Evolutionary conservation across 2,797 vertebrate genomes (phyloP), one percentile per base, ranked within the genome.

Genomic region (Phalanger gymnotis): DNA sequence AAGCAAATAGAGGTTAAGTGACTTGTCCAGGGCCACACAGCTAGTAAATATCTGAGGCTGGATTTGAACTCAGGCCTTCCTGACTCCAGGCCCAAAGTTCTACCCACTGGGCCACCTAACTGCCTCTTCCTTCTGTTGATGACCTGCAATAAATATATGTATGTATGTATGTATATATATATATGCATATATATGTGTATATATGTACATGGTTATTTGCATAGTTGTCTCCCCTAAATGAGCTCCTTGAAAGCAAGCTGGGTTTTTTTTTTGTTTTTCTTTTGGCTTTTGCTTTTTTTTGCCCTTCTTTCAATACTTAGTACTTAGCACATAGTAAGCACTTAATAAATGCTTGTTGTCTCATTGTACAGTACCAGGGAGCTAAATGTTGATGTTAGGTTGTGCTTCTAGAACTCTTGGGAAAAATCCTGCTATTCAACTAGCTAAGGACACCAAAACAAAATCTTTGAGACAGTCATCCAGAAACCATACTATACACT

Each of bases 401-500:
- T 40, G n/a, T 47, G 22, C 66, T 81, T 47, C n/a, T 47, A 25
- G 19, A 47, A 47, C 40, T 47, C 66, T 81, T 81, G 40, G 66
- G 66, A 47, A 81, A n/a, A 81, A 81, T 25, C 7, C 10, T 81
- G n/a, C n/a, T 25, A 47, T 81, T 51, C 47, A 93, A 94, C 54
- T 9, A 57, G 25, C 87, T 52, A 9, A 53, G 55, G 56, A 55
- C 3, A 89, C 0, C 1, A 56, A 53, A 25, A 81, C 51, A 91
- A 92, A 47, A 47, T 52, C 61, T 87, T 19, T 54, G 57, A 90
- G 40, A 54, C 6, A 40, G 19, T 30, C 22, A 53, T 22, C 30
- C 94, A 91, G 53, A 94, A 90, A 94, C 53, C 90, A 90, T 51
- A 92, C n/a, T 73, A 40, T 34, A 61, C 53, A 91, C 56, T 34